Evolutionary conservation across 2,888 invertebrate genomes (phyloP).

Genomic region (Watsonalla cultraria): DNA sequence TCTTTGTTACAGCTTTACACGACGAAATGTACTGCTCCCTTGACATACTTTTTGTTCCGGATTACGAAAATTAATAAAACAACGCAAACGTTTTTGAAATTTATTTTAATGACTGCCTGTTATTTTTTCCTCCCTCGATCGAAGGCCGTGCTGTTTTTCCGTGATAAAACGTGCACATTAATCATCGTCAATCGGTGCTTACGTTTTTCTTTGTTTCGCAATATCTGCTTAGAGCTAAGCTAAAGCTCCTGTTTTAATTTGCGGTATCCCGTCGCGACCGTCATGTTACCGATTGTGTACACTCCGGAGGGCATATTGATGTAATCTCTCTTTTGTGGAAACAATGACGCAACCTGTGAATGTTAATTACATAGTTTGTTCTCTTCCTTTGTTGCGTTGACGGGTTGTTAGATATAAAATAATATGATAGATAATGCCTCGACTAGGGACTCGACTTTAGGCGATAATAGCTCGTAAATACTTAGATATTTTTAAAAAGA

Average conservation of each 20-base stretch:
- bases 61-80: conserved; percentile 27
- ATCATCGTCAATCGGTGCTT: conserved; percentile 33
- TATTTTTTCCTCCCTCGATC: conserved; percentile 14
- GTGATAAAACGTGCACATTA: conserved; percentile 20
- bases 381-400: conserved; percentile 9
- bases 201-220: conserved; percentile 33
- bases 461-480: no score
- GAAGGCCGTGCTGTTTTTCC: conserved; percentile 20
- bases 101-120: conserved; percentile 10
- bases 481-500: no score
- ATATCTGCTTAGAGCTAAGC: conserved; percentile 17
- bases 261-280: conserved; percentile 33
- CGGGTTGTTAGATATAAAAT: background rate
- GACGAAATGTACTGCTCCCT: conserved; percentile 14
- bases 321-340: conserved; percentile 38
- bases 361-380: conserved; percentile 38
- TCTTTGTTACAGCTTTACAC: conserved; percentile 22
- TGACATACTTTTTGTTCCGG: conserved; percentile 25
- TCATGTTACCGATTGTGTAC: conserved; percentile 37
- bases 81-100: conserved; percentile 21
- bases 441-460: no score
- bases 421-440: background rate
- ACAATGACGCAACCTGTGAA: conserved; percentile 34
- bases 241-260: conserved; percentile 37
- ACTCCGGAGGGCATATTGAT: conserved; percentile 38